Evolutionary conservation across 2,113 vertebrate species (phyloP), one percentile per base, ranked within the genome.

Genomic region (Oophaga pumilio): DNA sequence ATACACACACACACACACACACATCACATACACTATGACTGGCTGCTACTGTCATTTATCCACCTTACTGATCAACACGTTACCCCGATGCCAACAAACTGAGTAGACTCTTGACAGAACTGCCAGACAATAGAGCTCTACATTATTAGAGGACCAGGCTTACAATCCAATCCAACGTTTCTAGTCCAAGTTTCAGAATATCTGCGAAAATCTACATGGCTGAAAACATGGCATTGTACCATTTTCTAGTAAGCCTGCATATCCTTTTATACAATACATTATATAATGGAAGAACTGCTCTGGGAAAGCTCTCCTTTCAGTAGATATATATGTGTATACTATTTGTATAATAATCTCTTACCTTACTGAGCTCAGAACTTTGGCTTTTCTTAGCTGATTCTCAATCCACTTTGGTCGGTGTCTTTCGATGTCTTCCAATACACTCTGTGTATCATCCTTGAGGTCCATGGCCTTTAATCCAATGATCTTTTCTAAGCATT

Each of bases 371-470:
- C 96, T 97, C 90, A 98, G 87, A 91, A 94, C 96, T 74, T 93
- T 95, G 88, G 97, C 96, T 91, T 96, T 97, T 91, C 95, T 94
- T 91, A 99, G 92, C 87, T 99, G 97, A 87, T 90, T 90, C 90
- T 95, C 93, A 89, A 94, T 97, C 97, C 97, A 99, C 87, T 97
- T 97, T 84, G 97, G 97, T 90, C 93, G 94, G 87, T 95, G 94
- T 89, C 95, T 96, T 87, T 99, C 96, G 82, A 99, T 94, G 89
- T 89, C 93, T 92, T 97, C 95, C 87, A 97, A 93, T 66, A 98
- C 95, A 93, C 96, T 97, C 84, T 95, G 96, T 83, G 95, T 93
- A 83, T 93, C 91, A 82, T 95, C 95, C 91, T 97, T 96, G 86
- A 95, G 94, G 90, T 93, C 93, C 69, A 92, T 95, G 91, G 93